These are phyloP conservation scores for Drosophila pegasa DNA, from an alignment of 2,888 invertebrate genomes.

Conservation along the genomic window DNA sequence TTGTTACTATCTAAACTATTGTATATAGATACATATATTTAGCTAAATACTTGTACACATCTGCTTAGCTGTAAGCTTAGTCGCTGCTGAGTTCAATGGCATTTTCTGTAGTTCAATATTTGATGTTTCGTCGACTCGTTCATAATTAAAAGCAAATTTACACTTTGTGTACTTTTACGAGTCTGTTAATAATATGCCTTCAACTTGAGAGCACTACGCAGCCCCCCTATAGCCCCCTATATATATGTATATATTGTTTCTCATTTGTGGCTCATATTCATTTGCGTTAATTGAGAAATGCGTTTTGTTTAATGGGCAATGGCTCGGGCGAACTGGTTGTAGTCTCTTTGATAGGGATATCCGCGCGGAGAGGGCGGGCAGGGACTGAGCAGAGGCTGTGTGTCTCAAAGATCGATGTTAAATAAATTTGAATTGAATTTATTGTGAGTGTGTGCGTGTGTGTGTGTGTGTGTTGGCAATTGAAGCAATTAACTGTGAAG, in stretches of 20 bases:
- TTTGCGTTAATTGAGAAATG: constrained; percentile 58
- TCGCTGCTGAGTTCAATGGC: constrained; percentile 27
- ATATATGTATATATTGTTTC: constrained; percentile 1
- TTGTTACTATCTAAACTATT: neutral
- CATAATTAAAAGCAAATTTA: constrained; percentile 55
- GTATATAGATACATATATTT: neutral
- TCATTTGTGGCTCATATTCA: constrained; percentile 22
- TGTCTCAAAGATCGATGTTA: constrained; percentile 48
- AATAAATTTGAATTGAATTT: constrained; percentile 62
- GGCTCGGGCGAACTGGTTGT: neutral
- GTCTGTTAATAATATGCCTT: constrained; percentile 29
- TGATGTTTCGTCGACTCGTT: constrained; percentile 24
- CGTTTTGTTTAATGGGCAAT: constrained; percentile 43
- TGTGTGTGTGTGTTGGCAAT: constrained; percentile 54
- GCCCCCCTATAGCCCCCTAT: neutral
- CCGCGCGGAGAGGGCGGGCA: neutral
- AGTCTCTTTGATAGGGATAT: neutral
- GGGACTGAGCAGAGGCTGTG: neutral
- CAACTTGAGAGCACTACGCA: constrained; percentile 6
- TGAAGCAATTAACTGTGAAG: constrained; percentile 75
- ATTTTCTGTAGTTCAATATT: constrained; percentile 30
- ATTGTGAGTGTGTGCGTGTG: constrained; percentile 31
- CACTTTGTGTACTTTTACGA: constrained; percentile 47
- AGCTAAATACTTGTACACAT: neutral
- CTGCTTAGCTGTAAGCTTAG: constrained; percentile 5